Evolutionary conservation across 2,888 invertebrate species (phyloP).

Genomic region (Dryomyza anilis): DNA sequence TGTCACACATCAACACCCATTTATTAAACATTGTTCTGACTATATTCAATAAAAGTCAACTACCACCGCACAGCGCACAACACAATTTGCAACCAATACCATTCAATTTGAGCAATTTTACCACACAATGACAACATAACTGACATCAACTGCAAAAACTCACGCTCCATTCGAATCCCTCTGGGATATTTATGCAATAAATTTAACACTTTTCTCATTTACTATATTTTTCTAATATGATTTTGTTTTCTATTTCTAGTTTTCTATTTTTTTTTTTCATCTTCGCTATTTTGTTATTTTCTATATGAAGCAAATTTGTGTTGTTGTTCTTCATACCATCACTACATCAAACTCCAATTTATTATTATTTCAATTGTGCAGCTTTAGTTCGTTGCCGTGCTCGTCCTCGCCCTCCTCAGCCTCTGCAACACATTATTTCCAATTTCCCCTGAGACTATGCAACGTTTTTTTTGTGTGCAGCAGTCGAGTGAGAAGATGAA

Average conservation of each 20-base stretch:
- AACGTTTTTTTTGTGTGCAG: background rate
- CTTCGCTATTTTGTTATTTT: background rate
- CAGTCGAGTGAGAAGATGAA: too few species aligned
- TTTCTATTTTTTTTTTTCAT: background rate
- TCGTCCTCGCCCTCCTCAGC: background rate
- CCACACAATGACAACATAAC: too few species aligned
- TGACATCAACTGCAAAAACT: background rate
- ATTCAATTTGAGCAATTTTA: too few species aligned
- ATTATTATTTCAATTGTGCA: constrained; percentile 12
- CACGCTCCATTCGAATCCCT: background rate
- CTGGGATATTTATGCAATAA: constrained; percentile 14
- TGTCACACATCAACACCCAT: too few species aligned
- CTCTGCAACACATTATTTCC: background rate
- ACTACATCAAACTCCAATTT: constrained; percentile 14
- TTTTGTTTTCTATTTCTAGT: background rate
- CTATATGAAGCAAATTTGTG: background rate
- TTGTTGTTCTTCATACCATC: background rate
- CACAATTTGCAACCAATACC: too few species aligned
- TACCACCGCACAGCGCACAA: too few species aligned
- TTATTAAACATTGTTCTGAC: too few species aligned
- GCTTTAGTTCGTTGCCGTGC: background rate
- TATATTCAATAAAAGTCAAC: too few species aligned
- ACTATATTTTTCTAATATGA: background rate
- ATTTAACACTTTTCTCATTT: constrained; percentile 14
- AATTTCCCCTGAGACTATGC: constrained; percentile 9